Base-by-base conservation (phyloP, 2,797 vertebrate genomes). In the Poeciliopsis paucimaculata region DNA sequence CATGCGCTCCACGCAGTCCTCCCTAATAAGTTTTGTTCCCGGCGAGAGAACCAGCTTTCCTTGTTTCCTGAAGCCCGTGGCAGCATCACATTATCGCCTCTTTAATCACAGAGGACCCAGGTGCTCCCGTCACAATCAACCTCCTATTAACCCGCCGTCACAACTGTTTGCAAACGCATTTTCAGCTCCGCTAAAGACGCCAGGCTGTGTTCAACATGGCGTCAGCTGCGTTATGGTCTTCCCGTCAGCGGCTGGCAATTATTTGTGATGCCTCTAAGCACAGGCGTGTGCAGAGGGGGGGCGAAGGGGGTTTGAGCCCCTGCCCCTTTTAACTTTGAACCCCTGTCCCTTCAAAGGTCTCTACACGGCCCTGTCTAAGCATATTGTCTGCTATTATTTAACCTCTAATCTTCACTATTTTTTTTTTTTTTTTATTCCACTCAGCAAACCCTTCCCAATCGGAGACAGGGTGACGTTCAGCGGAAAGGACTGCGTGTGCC, bases 401-500 rank as follows among this genome's bases (percentile, higher is more conserved):
- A 26, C 72, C 81, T 78, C 82, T 89, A 85, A 86, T 86, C 72
- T 75, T 53, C 43, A 26, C 12, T 62, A 2, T 11, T 20, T 1
- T 68, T 70, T 86, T 88, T 6, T 71, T 0, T 45, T 16, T 83
- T 83, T 15, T 15, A 23, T 51, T 23, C 49, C 49, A 91, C 78
- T 0, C 92, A 99, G 98, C 95, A 99, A 99, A 90, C 96, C 98
- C 0, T 99, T 99, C 93, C 98, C 98, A 62, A 99, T 99, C 0
- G 98, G 98, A 92, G 98, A 99, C 95, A 96, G 98, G 94, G 98
- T 99, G 77, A 99, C 98, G 0, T 99, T 99, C 96, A 98, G 98
- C 2, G 98, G 98, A 74, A 99, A 99, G 93, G 97, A 98, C 88
- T 99, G 98, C 0, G 97, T 99, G 77, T 99, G 98, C 94, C 98